Evolutionary conservation across 2,888 invertebrate genomes (phyloP), one percentile per base, ranked within the genome.

Genomic region (Thera britannica): DNA sequence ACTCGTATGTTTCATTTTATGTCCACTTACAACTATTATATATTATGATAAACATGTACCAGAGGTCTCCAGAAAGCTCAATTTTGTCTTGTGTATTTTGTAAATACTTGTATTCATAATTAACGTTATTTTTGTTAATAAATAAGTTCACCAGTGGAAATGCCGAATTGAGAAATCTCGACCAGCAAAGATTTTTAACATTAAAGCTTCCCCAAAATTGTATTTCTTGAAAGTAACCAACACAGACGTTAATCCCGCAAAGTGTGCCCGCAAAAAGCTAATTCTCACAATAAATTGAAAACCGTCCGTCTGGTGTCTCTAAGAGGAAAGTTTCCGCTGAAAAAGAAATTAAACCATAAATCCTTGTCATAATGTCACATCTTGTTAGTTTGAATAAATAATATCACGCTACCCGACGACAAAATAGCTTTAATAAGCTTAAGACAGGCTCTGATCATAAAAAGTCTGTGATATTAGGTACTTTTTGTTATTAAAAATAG

Each of bases 341-440:
- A 76, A 77, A 77, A 77, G 70, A 78, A 78, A 79, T 78, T 77
- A 78, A 77, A 74, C 72, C 73, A 77, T 79, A 75, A 75, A 75
- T 75, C 72, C 71, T 64, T 63, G 64, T 65, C 54, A 65, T 58
- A 72, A 66, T 62, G 70, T 65, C 73, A 58, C 63, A 68, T 68
- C 75, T 73, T 70, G 72, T 75, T 75, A 75, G 75, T 73, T 73
- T 73, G 66, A 67, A 71, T 71, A 67, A 75, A 75, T 72, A 73
- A 73, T 61, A 68, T 59, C 35, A 68, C 62, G 70, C 63, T 61
- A 38, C 34, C 59, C n/a, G 52, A 66, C 69, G 71, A 72, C 71
- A 67, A 69, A 65, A 57, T 64, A 66, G 57, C 60, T 64, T 65
- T 70, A 70, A 67, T 71, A 67, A 68, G 61, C 57, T 71, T 68